These are phyloP conservation scores for Trissolcus basalis DNA, from an alignment of 1,140 invertebrate species.

Conservation along the genomic window DNA sequence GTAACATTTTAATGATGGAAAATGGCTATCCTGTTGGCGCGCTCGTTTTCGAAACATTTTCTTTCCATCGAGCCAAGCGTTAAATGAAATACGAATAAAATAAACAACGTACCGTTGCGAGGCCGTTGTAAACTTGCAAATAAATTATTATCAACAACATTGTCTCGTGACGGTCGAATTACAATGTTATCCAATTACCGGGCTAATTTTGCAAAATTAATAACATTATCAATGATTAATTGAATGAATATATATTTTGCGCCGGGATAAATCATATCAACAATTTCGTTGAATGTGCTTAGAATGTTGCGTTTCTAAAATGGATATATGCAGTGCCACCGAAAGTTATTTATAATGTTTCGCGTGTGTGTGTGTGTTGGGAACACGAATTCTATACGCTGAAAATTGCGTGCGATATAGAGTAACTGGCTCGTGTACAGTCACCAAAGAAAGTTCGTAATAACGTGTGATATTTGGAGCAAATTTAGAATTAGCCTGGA, in stretches of 20 bases:
- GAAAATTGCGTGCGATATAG: constrained; percentile 53
- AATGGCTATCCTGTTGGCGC: no score
- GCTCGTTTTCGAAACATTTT: no score
- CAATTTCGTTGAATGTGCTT: constrained; percentile 57
- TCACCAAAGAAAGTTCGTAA: constrained; percentile 45
- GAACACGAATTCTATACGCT: constrained; percentile 59
- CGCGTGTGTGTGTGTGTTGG: constrained; percentile 54
- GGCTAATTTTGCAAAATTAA: background rate
- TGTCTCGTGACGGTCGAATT: constrained; percentile 11
- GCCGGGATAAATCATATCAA: constrained; percentile 43
- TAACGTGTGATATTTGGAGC: constrained; percentile 39
- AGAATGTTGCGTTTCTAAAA: constrained; percentile 48
- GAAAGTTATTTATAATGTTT: constrained; percentile 63
- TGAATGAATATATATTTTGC: constrained; percentile 3
- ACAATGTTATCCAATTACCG: constrained; percentile 32
- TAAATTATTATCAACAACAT: constrained; percentile 29
- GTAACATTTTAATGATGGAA: no score
- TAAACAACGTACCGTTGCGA: no score
- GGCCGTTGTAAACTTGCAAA: no score
- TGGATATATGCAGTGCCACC: constrained; percentile 56
- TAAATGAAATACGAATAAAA: no score
- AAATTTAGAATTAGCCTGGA: constrained; percentile 29
- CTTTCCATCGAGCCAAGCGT: no score
- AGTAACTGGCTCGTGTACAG: constrained; percentile 38
- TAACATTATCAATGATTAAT: background rate